phyloP scores from a whole-genome alignment of 1,140 invertebrate genomes.

The Lepidurus packardi region DNA sequence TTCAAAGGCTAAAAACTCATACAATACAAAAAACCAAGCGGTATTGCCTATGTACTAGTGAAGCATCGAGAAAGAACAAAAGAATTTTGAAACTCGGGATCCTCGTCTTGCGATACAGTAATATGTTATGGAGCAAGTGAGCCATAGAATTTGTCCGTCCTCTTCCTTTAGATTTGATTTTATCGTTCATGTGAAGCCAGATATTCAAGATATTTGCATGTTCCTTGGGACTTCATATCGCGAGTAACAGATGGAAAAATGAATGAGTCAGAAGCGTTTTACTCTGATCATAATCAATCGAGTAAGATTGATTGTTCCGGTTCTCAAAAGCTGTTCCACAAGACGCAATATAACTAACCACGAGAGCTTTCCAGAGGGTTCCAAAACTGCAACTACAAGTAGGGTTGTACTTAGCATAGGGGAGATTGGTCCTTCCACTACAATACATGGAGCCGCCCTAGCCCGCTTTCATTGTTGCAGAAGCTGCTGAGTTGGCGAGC shows the following conservation, averaged over 20 bases:
- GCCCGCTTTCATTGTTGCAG: no score
- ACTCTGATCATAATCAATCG: background rate
- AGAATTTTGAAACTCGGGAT: background rate
- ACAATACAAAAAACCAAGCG: background rate
- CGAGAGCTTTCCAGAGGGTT: no score
- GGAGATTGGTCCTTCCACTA: no score
- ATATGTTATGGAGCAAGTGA: background rate
- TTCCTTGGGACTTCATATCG: background rate
- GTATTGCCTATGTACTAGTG: background rate
- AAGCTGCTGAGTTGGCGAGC: no score
- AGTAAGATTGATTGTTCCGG: background rate
- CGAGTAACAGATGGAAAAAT: background rate
- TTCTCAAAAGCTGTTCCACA: no score
- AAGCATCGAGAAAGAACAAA: background rate
- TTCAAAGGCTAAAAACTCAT: constrained; percentile 7
- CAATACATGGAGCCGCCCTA: no score
- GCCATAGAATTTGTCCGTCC: background rate
- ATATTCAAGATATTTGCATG: background rate
- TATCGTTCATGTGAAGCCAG: background rate
- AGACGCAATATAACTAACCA: no score
- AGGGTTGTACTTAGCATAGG: no score
- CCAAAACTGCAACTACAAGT: no score
- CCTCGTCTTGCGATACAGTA: background rate
- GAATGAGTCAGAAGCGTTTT: background rate
- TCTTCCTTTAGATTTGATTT: background rate